Evolutionary conservation across 2,888 invertebrate genomes (phyloP).

Genomic region (Cataglyphis altisquamis): DNA sequence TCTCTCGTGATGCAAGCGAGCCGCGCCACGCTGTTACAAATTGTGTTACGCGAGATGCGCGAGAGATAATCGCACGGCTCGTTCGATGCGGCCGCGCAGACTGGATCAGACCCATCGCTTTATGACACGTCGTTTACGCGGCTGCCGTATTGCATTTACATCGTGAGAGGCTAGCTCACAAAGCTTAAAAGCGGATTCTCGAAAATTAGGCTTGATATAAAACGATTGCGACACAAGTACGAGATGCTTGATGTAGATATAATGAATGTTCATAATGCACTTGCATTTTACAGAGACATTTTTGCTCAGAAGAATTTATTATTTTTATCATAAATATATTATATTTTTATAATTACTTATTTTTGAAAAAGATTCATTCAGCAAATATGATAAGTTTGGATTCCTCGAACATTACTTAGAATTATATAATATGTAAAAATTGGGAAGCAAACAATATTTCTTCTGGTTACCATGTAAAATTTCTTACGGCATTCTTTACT

Average conservation of each 20-base stretch:
- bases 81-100: conserved; percentile 50
- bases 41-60: conserved; percentile 78
- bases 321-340: neutral
- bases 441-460: conserved; percentile 3
- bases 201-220: conserved; percentile 35
- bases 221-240: conserved; percentile 14
- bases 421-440: neutral
- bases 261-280: neutral
- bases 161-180: conserved; percentile 27
- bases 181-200: conserved; percentile 40
- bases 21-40: conserved; percentile 71
- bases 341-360: neutral
- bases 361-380: neutral
- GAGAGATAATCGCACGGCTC: conserved; percentile 73
- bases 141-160: conserved; percentile 53
- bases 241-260: neutral
- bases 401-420: neutral
- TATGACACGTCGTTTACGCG: conserved; percentile 69
- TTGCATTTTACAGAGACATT: neutral
- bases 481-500: conserved; percentile 37
- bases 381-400: neutral
- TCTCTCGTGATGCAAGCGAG: conserved; percentile 63
- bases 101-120: conserved; percentile 55
- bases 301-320: neutral
- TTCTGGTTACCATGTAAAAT: conserved; percentile 8